Percentiles rank a stretch among this genome's conserved stretches.
These are phyloP conservation scores for Bos indicus DNA, from an alignment of 2,113 vertebrate species.

Conservation along the genomic window DNA sequence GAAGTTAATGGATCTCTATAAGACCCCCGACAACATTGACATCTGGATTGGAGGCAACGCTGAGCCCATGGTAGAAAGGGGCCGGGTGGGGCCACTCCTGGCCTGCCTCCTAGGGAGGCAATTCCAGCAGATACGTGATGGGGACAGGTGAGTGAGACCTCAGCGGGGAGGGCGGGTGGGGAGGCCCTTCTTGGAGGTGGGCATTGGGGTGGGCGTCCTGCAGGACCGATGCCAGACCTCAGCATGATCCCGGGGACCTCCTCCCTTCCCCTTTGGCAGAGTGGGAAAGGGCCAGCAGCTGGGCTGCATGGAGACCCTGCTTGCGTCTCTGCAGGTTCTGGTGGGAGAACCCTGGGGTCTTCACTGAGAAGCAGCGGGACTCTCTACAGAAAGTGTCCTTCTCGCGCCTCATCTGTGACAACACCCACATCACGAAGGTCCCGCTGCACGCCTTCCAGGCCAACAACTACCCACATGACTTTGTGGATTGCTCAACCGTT, in stretches of 20 bases:
- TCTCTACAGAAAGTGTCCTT: slow-evolving; percentile 80
- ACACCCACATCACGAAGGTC: slow-evolving; percentile 85
- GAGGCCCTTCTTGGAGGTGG: not conserved
- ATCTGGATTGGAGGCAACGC: slow-evolving; percentile 88
- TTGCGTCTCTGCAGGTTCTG: slow-evolving; percentile 81
- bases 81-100: slow-evolving; percentile 86
- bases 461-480: slow-evolving; percentile 64
- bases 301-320: not conserved
- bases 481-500: slow-evolving; percentile 67
- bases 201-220: accelerated
- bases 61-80: slow-evolving; percentile 82
- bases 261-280: not conserved
- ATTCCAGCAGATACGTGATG: slow-evolving; percentile 85
- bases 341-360: slow-evolving; percentile 88
- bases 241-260: not conserved
- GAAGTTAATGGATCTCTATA: slow-evolving; percentile 84
- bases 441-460: slow-evolving; percentile 81
- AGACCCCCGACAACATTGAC: slow-evolving; percentile 86
- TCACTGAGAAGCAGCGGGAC: slow-evolving; percentile 81
- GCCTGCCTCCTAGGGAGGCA: slow-evolving; percentile 88
- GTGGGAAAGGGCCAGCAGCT: not conserved
- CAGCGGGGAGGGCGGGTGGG: accelerated
- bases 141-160: slow-evolving; percentile 77
- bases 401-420: slow-evolving; percentile 90
- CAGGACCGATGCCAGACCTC: not conserved